Evolutionary conservation across 2,797 vertebrate species (phyloP).

Genomic region (Eulemur rubriventer): DNA sequence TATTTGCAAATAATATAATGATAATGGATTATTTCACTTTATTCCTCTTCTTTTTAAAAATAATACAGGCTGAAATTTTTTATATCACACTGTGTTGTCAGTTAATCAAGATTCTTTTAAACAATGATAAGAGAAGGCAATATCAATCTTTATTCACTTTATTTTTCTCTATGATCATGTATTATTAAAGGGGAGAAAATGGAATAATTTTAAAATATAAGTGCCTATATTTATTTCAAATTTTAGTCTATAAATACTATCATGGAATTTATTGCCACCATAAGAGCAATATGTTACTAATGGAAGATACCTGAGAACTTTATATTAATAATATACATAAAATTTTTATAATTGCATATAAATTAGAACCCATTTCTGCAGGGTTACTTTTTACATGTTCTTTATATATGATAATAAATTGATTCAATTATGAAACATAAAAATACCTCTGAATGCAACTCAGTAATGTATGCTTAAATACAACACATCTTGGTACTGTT

Average conservation of each 20-base stretch:
- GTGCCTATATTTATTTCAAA: background rate
- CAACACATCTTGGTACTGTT: background rate
- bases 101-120: conserved; percentile 40
- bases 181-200: background rate
- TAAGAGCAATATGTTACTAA: background rate
- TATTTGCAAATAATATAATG: background rate
- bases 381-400: conserved; percentile 34
- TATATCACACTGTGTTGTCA: background rate
- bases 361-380: conserved; percentile 10
- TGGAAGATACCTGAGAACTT: conserved; percentile 29
- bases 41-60: conserved; percentile 32
- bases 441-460: conserved; percentile 36
- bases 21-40: background rate
- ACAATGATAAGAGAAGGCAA: background rate
- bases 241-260: background rate
- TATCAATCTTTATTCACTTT: conserved; percentile 5
- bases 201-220: conserved; percentile 40
- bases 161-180: background rate
- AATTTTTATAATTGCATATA: background rate
- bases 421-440: conserved; percentile 54
- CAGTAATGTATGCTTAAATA: background rate
- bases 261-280: background rate
- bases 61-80: background rate
- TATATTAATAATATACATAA: background rate
- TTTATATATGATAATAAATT: conserved; percentile 46